Evolutionary conservation across 2,797 vertebrate species (phyloP), one percentile per base, ranked within the genome.

Genomic region (Esox masquinongy): DNA sequence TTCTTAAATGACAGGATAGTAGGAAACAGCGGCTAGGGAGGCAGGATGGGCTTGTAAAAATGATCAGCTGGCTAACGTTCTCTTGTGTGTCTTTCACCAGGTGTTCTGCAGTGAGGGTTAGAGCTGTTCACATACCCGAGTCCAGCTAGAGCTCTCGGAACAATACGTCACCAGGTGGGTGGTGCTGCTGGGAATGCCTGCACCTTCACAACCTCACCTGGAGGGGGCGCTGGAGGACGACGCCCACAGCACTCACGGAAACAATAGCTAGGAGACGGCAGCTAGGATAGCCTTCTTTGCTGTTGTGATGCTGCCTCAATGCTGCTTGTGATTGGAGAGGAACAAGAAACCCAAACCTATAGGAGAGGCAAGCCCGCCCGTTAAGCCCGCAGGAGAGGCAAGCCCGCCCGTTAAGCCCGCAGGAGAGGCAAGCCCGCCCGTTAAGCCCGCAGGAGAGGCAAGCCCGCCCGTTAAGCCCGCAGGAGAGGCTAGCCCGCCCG

Each of bases 211-310:
- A 61, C 56, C 22, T 61, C 22, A 26, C 56, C 56, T 11, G 56
- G 56, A 61, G 56, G 22, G 56, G 56, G 56, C 56, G 22, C 56
- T 61, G 56, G 56, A 61, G 56, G 22, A 61, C 56, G 22, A 61
- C 56, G 56, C 56, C 56, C 56, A 61, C n/a, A 61, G 11, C 56
- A 61, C 22, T 61, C 56, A 24, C 56, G 43, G 43, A 47, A 47
- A 47, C 43, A 47, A 61, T 24, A 61, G 56, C 56, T 24, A 61
- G 56, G 56, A 61, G 6, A 47, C 43, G 12, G 43, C 11, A 14
- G 56, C 22, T 61, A 61, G 56, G n/a, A 59, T 22, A 59, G 53
- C 3, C 0, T 59, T 9, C 53, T 59, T 22, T 22, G 53, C 11
- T 22, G 56, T 24, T 61, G 22, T 24, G 22, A 61, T 61, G 56